These are phyloP conservation scores for Papilio aristodemus DNA, from an alignment of 1,140 invertebrate species.

Conservation along the genomic window DNA sequence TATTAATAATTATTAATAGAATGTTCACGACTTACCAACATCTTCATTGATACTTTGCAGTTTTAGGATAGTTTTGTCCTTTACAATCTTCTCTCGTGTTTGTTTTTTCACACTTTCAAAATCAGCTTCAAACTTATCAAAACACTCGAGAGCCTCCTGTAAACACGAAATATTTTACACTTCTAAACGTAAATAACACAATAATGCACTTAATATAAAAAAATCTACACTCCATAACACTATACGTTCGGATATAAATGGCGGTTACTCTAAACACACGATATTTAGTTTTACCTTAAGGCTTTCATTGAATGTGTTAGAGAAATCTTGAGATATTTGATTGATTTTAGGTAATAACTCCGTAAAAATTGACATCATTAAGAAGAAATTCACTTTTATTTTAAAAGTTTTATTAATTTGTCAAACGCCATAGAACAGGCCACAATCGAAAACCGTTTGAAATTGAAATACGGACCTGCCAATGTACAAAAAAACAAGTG, in stretches of 20 bases:
- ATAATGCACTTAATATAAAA: constrained; percentile 36
- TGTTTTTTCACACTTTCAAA: constrained; percentile 51
- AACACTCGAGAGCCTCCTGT: constrained; percentile 55
- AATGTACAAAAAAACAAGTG: constrained; percentile 44
- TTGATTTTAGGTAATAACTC: constrained; percentile 64
- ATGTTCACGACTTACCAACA: constrained; percentile 49
- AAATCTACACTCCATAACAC: constrained; percentile 27
- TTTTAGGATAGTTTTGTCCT: constrained; percentile 56
- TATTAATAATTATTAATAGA: neutral
- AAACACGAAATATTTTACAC: constrained; percentile 44
- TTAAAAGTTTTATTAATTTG: constrained; percentile 57
- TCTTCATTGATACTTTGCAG: constrained; percentile 68
- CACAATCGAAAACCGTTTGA: constrained; percentile 74
- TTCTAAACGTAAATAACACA: constrained; percentile 29
- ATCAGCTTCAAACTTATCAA: constrained; percentile 68
- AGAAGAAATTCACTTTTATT: constrained; percentile 53
- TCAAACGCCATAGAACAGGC: constrained; percentile 66
- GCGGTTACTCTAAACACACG: constrained; percentile 26
- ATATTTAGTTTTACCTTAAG: constrained; percentile 57
- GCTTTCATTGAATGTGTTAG: constrained; percentile 60
- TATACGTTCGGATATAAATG: constrained; percentile 17
- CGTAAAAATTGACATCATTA: constrained; percentile 73
- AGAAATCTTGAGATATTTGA: constrained; percentile 58
- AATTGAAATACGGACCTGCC: constrained; percentile 62
- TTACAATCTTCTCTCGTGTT: constrained; percentile 52